Conservation (phyloP, 1,140 invertebrate species). For the Lasioglossum albipes region DNA sequence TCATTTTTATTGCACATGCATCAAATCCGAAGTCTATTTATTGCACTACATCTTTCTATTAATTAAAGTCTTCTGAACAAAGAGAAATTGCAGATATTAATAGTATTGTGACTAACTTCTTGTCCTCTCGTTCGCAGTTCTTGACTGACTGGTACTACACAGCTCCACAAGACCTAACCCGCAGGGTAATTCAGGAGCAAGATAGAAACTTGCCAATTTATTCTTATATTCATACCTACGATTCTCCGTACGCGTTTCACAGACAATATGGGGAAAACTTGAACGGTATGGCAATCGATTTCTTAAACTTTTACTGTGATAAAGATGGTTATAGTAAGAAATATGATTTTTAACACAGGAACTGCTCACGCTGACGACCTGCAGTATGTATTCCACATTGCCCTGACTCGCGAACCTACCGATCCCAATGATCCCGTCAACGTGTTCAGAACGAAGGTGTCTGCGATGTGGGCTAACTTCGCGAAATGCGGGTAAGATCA, state of each 20-base stretch:
- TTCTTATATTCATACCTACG: background rate
- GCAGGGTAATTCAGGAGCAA: background rate
- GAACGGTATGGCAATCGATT: background rate
- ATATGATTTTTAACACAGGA: background rate
- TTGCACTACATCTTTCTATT: too few species aligned
- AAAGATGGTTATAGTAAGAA: background rate
- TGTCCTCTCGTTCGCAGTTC: background rate
- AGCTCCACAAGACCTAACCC: background rate
- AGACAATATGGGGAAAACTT: background rate
- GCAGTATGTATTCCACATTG: background rate
- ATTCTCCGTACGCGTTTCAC: background rate
- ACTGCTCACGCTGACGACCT: background rate
- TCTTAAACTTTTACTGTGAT: background rate
- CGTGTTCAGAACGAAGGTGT: background rate
- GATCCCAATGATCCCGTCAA: background rate
- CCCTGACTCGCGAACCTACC: background rate
- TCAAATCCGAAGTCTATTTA: too few species aligned
- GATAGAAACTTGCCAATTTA: background rate
- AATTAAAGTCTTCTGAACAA: too few species aligned
- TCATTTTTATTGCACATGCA: too few species aligned
- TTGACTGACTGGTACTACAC: background rate
- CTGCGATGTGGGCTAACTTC: background rate
- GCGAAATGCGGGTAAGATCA: background rate
- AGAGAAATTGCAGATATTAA: too few species aligned
- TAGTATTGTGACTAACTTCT: too few species aligned